phyloP scores from a whole-genome alignment of 1,140 invertebrate genomes.

The Maniola jurtina region DNA sequence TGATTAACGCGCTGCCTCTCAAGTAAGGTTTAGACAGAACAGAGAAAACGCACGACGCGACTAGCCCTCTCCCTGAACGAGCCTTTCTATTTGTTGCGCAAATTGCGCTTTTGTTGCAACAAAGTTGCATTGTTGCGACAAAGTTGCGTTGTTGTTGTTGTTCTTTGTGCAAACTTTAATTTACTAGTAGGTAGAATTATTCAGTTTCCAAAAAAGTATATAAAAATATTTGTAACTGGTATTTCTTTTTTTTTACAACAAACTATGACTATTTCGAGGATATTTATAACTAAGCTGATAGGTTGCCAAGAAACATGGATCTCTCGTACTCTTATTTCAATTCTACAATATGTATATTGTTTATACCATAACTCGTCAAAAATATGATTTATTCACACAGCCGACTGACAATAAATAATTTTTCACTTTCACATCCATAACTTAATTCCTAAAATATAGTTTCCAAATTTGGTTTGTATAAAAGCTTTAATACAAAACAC shows the following conservation, averaged over 20 bases:
- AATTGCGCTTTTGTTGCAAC: too few species aligned
- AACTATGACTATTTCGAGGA: neutral
- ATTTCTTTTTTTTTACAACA: neutral
- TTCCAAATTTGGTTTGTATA: neutral
- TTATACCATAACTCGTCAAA: neutral
- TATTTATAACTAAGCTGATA: neutral
- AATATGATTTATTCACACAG: conserved; percentile 15
- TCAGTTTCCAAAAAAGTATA: neutral
- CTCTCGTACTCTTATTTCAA: too few species aligned
- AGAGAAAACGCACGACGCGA: too few species aligned
- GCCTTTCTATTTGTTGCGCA: too few species aligned
- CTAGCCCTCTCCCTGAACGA: too few species aligned
- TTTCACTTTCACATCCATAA: conserved; percentile 14
- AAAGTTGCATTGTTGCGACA: too few species aligned
- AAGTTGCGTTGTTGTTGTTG: too few species aligned
- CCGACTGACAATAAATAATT: conserved; percentile 13
- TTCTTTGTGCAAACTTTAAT: too few species aligned
- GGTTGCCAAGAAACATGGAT: neutral
- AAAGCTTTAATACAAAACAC: too few species aligned
- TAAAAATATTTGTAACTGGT: conserved; percentile 7
- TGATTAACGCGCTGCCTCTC: too few species aligned
- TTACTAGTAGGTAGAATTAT: too few species aligned
- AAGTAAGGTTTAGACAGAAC: too few species aligned
- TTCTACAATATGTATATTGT: neutral
- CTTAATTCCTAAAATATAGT: neutral